Evolutionary conservation across 2,113 vertebrate genomes (phyloP), one percentile per base, ranked within the genome.

Genomic region (Saccopteryx bilineata): DNA sequence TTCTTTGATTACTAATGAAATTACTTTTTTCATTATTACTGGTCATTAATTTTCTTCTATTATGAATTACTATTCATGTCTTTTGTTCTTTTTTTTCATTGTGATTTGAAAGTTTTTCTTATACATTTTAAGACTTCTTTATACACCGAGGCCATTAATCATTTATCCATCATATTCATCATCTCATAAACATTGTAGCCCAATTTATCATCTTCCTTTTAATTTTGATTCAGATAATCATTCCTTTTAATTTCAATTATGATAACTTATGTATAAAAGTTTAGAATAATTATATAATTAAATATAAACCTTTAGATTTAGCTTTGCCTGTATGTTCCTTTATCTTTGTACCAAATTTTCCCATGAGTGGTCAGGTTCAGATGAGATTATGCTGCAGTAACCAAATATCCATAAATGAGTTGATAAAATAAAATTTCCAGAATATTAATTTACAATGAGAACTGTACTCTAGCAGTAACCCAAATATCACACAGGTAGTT

Each of bases 1-100:
- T 68, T 90, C 87, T 58, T 61, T 60, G 65, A 90, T 95, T 80
- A 92, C 60, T 90, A 79, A 90, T 54, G 76, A 83, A 96, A 96
- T 82, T 72, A 85, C 48, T 50, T 93, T 90, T 92, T 93, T 75
- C 56, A 90, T 89, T 71, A 17, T n/a, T 80, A 60, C 61, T 72
- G 9, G 14, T 19, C 76, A 83, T 95, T 96, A 84, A 94, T 81
- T 94, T 95, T 96, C 81, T 95, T 85, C 46, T 76, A 96, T 80
- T 52, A 80, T 87, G 91, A 92, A 96, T 60, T 87, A 46, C 21
- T 60, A 48, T 90, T 95, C 81, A 54, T 81, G 39, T 87, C 33
- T n/a, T 94, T 87, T 90, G 28, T 79, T 89, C 56, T 69, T 92
- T 92, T 89, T 61, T 48, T 84, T 94, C n/a, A 76, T 66, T 88